Evolutionary conservation across 2,113 vertebrate species (phyloP).

Genomic region (Genyomyrus donnyi): DNA sequence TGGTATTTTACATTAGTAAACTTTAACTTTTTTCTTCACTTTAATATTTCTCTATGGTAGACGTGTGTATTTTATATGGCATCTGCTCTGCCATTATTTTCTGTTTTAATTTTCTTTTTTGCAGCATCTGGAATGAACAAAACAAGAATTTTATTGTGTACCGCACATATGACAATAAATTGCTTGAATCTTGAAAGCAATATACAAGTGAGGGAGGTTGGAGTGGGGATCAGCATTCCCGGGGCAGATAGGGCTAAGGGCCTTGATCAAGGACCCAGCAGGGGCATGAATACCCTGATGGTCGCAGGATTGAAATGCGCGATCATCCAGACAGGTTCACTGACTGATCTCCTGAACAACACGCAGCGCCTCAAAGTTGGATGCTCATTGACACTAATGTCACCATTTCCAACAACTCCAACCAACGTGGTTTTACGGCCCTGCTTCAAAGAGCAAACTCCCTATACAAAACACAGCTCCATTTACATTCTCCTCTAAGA

Average conservation of each 20-base stretch:
- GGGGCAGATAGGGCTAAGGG: not conserved
- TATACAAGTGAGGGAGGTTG: not conserved
- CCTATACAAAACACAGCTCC: not conserved
- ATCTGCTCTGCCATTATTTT: not conserved
- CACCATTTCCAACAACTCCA: not conserved
- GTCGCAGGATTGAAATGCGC: not conserved
- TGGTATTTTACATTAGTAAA: not conserved
- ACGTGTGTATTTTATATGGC: not conserved
- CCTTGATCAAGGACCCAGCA: not conserved
- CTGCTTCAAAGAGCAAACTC: not conserved
- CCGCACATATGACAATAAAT: not conserved
- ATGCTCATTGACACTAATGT: not conserved
- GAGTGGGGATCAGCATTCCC: not conserved
- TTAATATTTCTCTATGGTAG: not conserved
- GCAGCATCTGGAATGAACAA: not conserved
- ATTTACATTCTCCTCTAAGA: not conserved
- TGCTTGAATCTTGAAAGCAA: not conserved
- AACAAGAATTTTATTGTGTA: not conserved
- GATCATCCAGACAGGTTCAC: not conserved
- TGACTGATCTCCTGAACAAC: not conserved
- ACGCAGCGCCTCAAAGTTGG: not conserved
- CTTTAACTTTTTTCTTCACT: not conserved
- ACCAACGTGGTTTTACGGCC: not conserved
- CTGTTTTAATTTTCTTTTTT: not conserved
- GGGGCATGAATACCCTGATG: not conserved